Evolutionary conservation across 1,140 invertebrate genomes (phyloP).

Genomic region (Caerostris extrusa): DNA sequence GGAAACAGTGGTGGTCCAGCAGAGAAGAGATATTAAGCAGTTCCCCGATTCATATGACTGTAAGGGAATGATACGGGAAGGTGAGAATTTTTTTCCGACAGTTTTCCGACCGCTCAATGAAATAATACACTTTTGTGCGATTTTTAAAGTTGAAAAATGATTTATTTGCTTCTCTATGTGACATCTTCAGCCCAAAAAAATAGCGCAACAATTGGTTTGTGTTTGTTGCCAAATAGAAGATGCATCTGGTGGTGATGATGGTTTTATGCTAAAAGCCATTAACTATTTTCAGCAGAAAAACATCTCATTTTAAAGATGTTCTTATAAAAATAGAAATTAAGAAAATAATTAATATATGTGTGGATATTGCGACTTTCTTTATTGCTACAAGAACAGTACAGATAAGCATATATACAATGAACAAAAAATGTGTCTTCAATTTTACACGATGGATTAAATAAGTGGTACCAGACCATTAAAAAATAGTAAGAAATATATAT

Average conservation of each 20-base stretch:
- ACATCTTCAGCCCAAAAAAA: neutral
- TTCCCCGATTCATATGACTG: conserved; percentile 38
- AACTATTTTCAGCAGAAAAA: neutral
- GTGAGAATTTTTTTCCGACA: neutral
- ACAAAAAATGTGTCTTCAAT: no score
- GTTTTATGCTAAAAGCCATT: neutral
- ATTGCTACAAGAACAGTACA: neutral
- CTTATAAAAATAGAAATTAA: no score
- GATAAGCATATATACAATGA: no score
- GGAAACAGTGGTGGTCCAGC: neutral
- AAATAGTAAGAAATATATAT: no score
- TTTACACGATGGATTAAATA: neutral
- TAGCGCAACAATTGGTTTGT: neutral
- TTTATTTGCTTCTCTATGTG: neutral
- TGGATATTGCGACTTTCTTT: neutral
- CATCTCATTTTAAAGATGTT: neutral
- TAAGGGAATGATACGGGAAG: conserved; percentile 62
- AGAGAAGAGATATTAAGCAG: conserved; percentile 38
- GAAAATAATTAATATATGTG: no score
- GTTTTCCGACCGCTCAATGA: neutral
- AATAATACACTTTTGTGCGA: neutral
- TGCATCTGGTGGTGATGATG: neutral
- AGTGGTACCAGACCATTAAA: neutral
- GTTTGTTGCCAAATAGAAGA: neutral
- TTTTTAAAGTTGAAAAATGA: neutral